Evolutionary conservation across 2,888 invertebrate genomes (phyloP).

Genomic region (Philonicus albiceps): DNA sequence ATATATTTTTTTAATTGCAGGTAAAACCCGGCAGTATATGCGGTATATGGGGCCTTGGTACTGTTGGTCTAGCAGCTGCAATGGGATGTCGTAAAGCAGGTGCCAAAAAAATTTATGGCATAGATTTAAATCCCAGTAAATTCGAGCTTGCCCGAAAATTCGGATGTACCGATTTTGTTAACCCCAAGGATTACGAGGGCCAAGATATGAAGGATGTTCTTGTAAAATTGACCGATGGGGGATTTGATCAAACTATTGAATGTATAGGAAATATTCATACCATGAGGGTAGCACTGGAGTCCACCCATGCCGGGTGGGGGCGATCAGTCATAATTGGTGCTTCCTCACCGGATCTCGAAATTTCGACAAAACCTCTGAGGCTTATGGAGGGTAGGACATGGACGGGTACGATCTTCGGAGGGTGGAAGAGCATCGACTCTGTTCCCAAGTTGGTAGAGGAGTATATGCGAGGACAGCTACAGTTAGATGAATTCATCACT

Average conservation of each 20-base stretch:
- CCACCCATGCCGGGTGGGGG: constrained; percentile 98
- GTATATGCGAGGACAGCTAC: constrained; percentile 82
- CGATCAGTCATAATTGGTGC: constrained; percentile 96
- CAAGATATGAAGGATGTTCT: constrained; percentile 88
- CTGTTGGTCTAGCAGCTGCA: constrained; percentile 90
- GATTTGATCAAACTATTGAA: constrained; percentile 97
- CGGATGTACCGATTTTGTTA: constrained; percentile 93
- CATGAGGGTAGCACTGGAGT: constrained; percentile 81
- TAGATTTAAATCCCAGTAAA: constrained; percentile 86
- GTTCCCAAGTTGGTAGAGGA: constrained; percentile 90
- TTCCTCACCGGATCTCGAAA: constrained; percentile 94
- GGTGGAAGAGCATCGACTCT: constrained; percentile 94
- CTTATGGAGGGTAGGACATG: constrained; percentile 96
- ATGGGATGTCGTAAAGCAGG: constrained; percentile 87
- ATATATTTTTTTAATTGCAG: constrained; percentile 66
- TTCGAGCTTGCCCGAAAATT: constrained; percentile 81
- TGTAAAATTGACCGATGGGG: constrained; percentile 91
- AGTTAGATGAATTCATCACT: constrained; percentile 93
- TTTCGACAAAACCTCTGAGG: constrained; percentile 96
- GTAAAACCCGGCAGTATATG: constrained; percentile 87
- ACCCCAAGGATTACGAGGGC: constrained; percentile 80
- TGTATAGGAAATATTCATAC: constrained; percentile 93
- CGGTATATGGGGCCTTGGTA: constrained; percentile 93
- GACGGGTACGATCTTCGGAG: constrained; percentile 95
- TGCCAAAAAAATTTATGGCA: constrained; percentile 85